Base-by-base conservation (phyloP, 2,113 vertebrate genomes). In the Anarhynchus alexandrinus region DNA sequence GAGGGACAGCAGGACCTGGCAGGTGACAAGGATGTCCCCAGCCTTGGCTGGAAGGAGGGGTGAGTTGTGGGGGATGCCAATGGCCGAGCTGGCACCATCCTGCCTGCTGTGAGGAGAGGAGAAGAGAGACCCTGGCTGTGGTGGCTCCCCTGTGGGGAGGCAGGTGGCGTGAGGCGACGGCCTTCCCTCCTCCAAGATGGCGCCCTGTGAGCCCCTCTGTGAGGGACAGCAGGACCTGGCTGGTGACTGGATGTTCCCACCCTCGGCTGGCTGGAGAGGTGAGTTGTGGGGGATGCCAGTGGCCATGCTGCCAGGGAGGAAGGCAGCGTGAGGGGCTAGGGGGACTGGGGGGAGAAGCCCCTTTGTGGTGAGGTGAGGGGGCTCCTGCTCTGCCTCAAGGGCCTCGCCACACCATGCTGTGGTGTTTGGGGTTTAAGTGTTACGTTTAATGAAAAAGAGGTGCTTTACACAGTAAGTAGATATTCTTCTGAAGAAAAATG, bases 371-470 rank as follows among this genome's bases (percentile, higher is more conserved):
- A 14, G 15, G 11, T 57, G 54, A 59, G 38, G 26, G 17, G 18
- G 2, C 5, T 57, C 10, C 15, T 23, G 30, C 19, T 29, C 20
- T 36, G 26, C 30, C 23, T 45, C 9, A 2, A 29, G 36, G 26
- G 15, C 38, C 21, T 69, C 1, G 0, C 32, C 15, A 3, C 5
- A 2, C 51, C 3, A 0, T 38, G n/a, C 58, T 40, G 27, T 22
- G 18, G 21, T 30, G 34, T 16, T 26, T 2, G 4, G 66, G 6
- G 10, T 42, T 45, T 20, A 5, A 40, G 18, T 27, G 58, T n/a
- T 55, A 4, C 1, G 1, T 45, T 65, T 76, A 42, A 51, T 38
- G 22, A 55, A 55, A 42, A 77, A 66, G 4, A 52, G 12, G 23
- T 40, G 30, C 42, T 93, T 71, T 64, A 22, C 6, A 14, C 15